Base-by-base conservation (phyloP, 2,888 invertebrate genomes). In the Sympetrum striolatum region DNA sequence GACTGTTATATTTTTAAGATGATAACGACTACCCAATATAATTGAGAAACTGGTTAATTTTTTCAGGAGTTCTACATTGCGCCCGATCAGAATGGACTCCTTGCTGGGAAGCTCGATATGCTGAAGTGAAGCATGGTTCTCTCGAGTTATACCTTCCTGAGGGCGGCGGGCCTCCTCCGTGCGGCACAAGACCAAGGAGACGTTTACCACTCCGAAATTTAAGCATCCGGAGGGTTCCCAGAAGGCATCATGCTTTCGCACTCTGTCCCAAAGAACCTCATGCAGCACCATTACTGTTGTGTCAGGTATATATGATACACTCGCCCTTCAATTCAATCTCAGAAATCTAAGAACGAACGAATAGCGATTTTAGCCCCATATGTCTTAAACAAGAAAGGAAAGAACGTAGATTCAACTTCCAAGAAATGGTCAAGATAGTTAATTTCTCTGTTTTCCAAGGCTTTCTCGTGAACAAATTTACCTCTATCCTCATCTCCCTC, bases 71-170 rank as follows among this genome's bases (percentile, higher is more conserved):
- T 35, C 86, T 86, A 12, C 86, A 86, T 37, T 86, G 86, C 64
- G 86, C 86, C 22, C 86, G 86, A 8, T 86, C 86, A n/a, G 86
- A 86, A 60, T 86, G 86, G 86, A 37, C 86, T 12, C 86, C 86
- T 3, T 60, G 86, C 53, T 86, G 86, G 86, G 86, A 86, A 37
- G 60, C 86, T 22, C 86, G 86, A n/a, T 86, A 86, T 60, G 60
- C 60, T 37, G 60, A 60, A 22, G 86, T 86, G 35, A 86, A 37
- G 22, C 86, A 60, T n/a, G 86, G 86, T 14, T 86, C 86, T 58
- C 86, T 86, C 35, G 86, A 86, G 86, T 14, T 86, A n/a, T 86
- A 86, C 86, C 86, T 86, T 35, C 35, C 86, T 25, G 86, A 60
- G n/a, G 39, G 18, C 35, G 35, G 35, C 6, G 58, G 31, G 0